These are phyloP conservation scores for Samia ricini DNA, from an alignment of 1,140 invertebrate genomes.

Conservation along the genomic window DNA sequence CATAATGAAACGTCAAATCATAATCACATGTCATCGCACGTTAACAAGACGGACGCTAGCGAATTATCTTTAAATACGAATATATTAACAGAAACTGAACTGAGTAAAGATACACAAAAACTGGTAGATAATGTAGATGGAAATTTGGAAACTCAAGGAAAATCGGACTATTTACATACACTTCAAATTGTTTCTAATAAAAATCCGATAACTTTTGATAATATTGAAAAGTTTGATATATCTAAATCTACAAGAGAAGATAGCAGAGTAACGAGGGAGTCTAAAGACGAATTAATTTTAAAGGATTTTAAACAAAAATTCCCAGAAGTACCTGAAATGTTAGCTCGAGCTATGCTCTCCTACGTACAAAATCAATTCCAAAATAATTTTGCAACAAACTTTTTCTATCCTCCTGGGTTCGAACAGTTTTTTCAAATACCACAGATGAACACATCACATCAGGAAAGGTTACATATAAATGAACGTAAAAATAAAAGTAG, in stretches of 20 bases:
- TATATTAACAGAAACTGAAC: background rate
- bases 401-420: conserved; percentile 31
- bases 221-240: background rate
- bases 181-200: background rate
- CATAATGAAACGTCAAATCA: too few species aligned
- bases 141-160: background rate
- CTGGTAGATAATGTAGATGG: background rate
- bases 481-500: conserved; percentile 14
- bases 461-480: conserved; percentile 9
- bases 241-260: background rate
- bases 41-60: too few species aligned
- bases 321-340: conserved; percentile 24
- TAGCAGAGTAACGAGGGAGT: conserved; percentile 10
- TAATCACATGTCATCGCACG: too few species aligned
- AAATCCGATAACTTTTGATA: background rate
- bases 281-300: conserved; percentile 17
- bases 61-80: background rate
- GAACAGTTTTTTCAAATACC: conserved; percentile 35
- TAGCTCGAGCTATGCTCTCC: background rate
- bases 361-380: background rate
- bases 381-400: conserved; percentile 4
- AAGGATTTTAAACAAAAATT: conserved; percentile 23
- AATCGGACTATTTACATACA: background rate
- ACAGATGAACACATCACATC: conserved; percentile 1
- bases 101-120: background rate